Base-by-base conservation (phyloP, 2,797 vertebrate genomes). In the Cynopterus sphinx region DNA sequence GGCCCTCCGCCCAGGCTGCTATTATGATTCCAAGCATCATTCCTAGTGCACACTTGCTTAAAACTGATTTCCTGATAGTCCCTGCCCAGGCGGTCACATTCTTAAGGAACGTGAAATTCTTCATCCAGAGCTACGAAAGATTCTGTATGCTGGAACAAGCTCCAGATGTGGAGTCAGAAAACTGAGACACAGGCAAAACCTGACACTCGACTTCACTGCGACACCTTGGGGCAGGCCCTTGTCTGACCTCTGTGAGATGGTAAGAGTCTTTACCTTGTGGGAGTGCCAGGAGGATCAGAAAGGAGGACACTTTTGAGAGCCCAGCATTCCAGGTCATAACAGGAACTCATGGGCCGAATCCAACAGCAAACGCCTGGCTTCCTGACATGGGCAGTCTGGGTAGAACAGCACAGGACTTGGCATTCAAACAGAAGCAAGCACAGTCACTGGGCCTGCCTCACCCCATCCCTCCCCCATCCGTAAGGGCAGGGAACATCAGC, bases 391-490 rank as follows among this genome's bases (percentile, higher is more conserved):
- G 46, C 21, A 59, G 68, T 49, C 55, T 53, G 28, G 33, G 41
- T 0, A 61, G 91, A 71, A 59, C 0, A 41, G 83, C 51, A n/a
- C 11, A 55, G 46, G 61, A 6, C n/a, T 17, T 8, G 83, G 41
- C 9, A 33, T 53, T 59, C 7, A 16, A 31, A 61, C 9, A 33
- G 46, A 61, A 41, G 73, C 70, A 28, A 28, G 31, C 36, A 19
- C 2, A 51, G 65, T 0, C 21, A 1, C 51, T 9, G 33, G 36
- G 26, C 26, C 26, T 1, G 28, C 36, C 39, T 13, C 16, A 3
- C 6, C 39, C 53, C 0, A 0, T 7, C 11, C 55, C 10, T 24
- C 4, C 19, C 15, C 24, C 2, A 1, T 0, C 1, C 2, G 7
- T 71, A 13, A 21, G 17, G 43, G 46, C 49, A 71, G 26, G 39